phyloP scores from a whole-genome alignment of 2,888 invertebrate species.

The Cerastis leucographa region DNA sequence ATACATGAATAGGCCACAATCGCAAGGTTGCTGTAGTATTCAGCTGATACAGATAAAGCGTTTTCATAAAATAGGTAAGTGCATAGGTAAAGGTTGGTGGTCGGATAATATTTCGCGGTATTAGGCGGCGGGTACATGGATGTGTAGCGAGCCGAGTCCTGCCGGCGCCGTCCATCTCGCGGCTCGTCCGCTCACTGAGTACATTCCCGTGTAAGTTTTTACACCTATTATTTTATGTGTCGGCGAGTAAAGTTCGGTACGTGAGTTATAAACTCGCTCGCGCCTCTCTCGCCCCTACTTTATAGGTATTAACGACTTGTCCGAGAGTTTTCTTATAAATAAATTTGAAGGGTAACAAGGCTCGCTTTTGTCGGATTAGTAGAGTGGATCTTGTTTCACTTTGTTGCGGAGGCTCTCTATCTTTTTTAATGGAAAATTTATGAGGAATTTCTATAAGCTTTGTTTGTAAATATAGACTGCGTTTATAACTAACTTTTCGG shows the following conservation, averaged over 20 bases:
- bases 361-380: constrained; percentile 91
- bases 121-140: constrained; percentile 67
- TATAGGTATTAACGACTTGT: constrained; percentile 91
- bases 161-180: constrained; percentile 86
- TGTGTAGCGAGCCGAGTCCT: constrained; percentile 67
- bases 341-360: constrained; percentile 91
- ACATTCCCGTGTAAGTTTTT: constrained; percentile 91
- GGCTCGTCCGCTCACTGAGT: constrained; percentile 89
- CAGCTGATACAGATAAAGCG: constrained; percentile 56
- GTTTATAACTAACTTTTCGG: constrained; percentile 31
- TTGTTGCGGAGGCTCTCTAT: constrained; percentile 88
- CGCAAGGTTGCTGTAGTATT: constrained; percentile 47
- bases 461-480: constrained; percentile 70
- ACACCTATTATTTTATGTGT: constrained; percentile 91
- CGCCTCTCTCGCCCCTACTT: constrained; percentile 91
- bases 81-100: constrained; percentile 48
- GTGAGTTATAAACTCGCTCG: constrained; percentile 91
- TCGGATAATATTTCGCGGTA: constrained; percentile 64
- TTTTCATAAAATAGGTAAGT: constrained; percentile 66
- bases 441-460: constrained; percentile 76
- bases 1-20: constrained; percentile 54
- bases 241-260: constrained; percentile 91
- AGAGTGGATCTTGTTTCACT: constrained; percentile 91
- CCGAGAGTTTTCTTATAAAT: constrained; percentile 91
- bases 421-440: constrained; percentile 86